These are phyloP conservation scores for Colossoma macropomum DNA, from an alignment of 2,113 vertebrate species.

Conservation along the genomic window DNA sequence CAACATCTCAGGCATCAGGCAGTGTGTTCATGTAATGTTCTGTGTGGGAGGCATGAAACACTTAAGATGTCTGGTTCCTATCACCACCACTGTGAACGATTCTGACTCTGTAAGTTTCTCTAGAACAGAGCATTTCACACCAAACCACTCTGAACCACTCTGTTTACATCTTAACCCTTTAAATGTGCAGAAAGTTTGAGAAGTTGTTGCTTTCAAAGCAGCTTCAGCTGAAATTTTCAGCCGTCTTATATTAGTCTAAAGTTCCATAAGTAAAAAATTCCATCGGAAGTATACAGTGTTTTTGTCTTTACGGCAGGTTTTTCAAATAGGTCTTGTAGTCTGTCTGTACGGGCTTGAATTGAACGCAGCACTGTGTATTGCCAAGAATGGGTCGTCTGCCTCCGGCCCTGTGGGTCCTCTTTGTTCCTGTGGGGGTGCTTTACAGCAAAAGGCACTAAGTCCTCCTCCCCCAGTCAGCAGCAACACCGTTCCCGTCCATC, in stretches of 20 bases:
- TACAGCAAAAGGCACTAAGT: slow-evolving; percentile 74
- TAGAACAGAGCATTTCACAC: no score
- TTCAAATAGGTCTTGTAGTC: slow-evolving; percentile 61
- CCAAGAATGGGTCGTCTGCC: slow-evolving; percentile 62
- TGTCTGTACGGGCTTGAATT: slow-evolving; percentile 68
- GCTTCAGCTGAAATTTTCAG: not conserved
- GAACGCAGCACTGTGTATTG: slow-evolving; percentile 70
- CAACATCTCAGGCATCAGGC: no score
- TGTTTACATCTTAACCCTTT: no score
- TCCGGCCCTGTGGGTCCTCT: slow-evolving; percentile 40
- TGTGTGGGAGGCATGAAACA: no score
- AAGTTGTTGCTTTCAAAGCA: not conserved
- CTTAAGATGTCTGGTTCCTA: no score
- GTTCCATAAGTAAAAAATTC: not conserved
- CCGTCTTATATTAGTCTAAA: no score
- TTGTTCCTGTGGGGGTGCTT: slow-evolving; percentile 5
- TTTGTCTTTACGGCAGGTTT: not conserved
- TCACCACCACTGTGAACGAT: no score
- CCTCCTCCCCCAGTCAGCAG: slow-evolving; percentile 75
- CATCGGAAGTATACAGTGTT: not conserved
- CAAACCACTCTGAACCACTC: no score
- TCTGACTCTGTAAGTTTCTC: no score
- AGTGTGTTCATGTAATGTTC: no score
- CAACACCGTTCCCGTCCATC: slow-evolving; percentile 79
- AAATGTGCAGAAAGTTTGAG: no score